phyloP scores from a whole-genome alignment of 2,797 vertebrate species.

The Carcharodon carcharias region DNA sequence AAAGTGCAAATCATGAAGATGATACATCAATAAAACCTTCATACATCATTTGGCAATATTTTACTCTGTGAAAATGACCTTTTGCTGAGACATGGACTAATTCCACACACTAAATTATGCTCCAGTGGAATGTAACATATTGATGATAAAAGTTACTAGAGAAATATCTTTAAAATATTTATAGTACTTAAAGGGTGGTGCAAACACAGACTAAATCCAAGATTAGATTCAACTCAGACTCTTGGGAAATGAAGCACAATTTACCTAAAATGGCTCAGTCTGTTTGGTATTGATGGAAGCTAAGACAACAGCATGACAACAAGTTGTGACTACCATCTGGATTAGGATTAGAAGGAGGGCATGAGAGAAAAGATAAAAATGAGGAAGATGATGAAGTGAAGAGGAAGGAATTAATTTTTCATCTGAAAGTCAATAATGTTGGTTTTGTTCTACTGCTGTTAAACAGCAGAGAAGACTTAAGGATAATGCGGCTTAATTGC shows the following conservation, averaged over 20 bases:
- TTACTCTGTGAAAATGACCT: not conserved
- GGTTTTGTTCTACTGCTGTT: not conserved
- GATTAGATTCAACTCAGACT: not conserved
- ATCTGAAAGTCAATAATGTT: not conserved
- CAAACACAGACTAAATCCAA: not conserved
- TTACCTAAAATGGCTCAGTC: not conserved
- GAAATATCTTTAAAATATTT: not conserved
- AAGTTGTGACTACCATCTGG: not conserved
- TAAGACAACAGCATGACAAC: not conserved
- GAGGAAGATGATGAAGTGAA: not conserved
- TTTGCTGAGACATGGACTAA: not conserved
- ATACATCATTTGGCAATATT: not conserved
- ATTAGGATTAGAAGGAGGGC: not conserved
- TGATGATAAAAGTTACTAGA: not conserved
- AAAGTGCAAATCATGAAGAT: too few species aligned
- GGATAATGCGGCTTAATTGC: not conserved
- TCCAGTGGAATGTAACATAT: not conserved
- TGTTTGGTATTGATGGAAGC: not conserved
- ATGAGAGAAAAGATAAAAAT: not conserved
- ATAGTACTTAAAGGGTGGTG: not conserved
- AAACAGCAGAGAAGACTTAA: not conserved
- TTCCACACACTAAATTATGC: not conserved
- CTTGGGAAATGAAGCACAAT: not conserved
- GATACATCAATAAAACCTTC: too few species aligned
- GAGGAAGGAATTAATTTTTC: not conserved